These are phyloP conservation scores for Laupala kohalensis DNA, from an alignment of 1,140 invertebrate species.

Conservation along the genomic window DNA sequence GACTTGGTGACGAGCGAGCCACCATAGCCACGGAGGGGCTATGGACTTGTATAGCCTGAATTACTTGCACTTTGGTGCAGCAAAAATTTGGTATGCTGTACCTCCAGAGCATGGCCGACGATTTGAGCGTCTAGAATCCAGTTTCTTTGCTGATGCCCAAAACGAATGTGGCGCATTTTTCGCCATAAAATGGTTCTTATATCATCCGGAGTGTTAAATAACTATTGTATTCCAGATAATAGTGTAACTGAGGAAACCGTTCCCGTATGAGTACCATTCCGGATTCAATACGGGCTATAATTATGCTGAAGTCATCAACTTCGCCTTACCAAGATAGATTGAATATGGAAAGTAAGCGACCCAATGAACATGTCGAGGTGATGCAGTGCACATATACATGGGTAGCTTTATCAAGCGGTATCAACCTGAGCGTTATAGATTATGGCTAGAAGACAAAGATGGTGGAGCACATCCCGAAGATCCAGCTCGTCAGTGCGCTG, in stretches of 20 bases:
- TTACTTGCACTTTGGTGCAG: background rate
- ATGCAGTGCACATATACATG: constrained; percentile 96
- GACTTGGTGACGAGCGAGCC: no score
- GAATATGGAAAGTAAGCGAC: constrained; percentile 90
- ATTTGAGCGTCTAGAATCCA: constrained; percentile 28
- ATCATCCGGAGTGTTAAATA: constrained; percentile 78
- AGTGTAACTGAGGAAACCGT: constrained; percentile 63
- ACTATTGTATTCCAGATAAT: constrained; percentile 90
- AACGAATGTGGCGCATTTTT: constrained; percentile 86
- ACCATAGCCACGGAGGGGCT: no score
- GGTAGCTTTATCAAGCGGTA: constrained; percentile 90
- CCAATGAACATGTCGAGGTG: constrained; percentile 68
- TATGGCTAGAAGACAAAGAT: constrained; percentile 72
- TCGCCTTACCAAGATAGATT: constrained; percentile 91
- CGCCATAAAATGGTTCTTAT: constrained; percentile 97
- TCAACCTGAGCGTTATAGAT: constrained; percentile 76
- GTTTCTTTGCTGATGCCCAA: constrained; percentile 79
- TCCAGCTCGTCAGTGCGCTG: no score
- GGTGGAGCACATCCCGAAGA: constrained; percentile 87
- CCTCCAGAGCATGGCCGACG: constrained; percentile 87
- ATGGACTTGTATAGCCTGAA: background rate
- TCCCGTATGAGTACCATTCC: constrained; percentile 55
- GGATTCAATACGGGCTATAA: constrained; percentile 98
- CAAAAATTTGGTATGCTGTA: constrained; percentile 47
- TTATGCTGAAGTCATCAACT: constrained; percentile 98